Percentiles rank a stretch among this genome's conserved stretches.
phyloP scores from a whole-genome alignment of 2,797 vertebrate species.

The Enteromius mattozi region DNA sequence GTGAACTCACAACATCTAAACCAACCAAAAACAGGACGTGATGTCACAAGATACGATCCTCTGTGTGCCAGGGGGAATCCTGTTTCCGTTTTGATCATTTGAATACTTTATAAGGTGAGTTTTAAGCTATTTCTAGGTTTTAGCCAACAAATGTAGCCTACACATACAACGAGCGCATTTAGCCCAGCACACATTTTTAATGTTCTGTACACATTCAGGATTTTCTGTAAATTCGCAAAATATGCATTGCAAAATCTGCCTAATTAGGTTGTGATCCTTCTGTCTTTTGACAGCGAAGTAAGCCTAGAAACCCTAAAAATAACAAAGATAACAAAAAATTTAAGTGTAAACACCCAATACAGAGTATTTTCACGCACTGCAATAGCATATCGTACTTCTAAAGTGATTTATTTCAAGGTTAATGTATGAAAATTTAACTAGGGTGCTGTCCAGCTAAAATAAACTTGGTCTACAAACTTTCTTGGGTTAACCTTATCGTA shows the following conservation, averaged over 20 bases:
- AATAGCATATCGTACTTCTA: neutral
- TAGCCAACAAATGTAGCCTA: neutral
- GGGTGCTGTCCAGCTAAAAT: neutral
- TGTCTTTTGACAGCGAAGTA: neutral
- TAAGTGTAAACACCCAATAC: neutral
- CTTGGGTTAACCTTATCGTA: neutral
- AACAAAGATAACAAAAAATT: neutral
- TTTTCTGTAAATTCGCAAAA: neutral
- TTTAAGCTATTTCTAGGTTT: too few species aligned
- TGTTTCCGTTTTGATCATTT: too few species aligned
- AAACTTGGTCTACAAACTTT: constrained; percentile 16
- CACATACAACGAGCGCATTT: neutral
- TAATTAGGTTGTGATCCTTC: neutral
- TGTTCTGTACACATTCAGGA: neutral
- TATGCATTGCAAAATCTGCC: neutral
- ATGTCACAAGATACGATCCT: neutral
- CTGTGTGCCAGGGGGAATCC: too few species aligned
- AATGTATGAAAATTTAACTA: neutral
- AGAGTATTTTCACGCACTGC: neutral
- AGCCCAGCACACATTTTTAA: neutral
- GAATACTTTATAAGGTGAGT: too few species aligned
- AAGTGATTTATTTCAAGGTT: neutral
- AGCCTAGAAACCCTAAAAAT: neutral
- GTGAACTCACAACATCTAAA: neutral
- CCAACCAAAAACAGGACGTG: neutral